These are phyloP conservation scores for Numida meleagris DNA, from an alignment of 2,113 vertebrate species.

Conservation along the genomic window DNA sequence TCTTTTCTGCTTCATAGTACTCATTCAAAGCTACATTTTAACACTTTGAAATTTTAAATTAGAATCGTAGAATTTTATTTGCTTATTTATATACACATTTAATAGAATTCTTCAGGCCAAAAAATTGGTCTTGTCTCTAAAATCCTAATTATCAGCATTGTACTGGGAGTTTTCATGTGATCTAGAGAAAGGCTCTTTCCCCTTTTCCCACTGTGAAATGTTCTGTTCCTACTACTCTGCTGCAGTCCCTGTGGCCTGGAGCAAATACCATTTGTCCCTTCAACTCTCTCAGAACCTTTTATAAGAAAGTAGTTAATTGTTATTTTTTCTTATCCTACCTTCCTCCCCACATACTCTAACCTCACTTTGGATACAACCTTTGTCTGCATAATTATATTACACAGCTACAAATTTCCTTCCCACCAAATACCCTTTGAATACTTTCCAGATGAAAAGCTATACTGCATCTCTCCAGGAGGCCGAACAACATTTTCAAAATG, in stretches of 20 bases:
- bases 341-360: not conserved
- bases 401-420: slow-evolving; percentile 10
- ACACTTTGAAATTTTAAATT: not conserved
- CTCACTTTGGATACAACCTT: not conserved
- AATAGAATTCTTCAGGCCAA: not conserved
- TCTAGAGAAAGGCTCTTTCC: not conserved
- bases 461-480: not conserved
- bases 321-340: not conserved
- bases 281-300: not conserved
- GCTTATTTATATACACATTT: not conserved
- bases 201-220: not conserved
- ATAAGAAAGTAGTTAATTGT: not conserved
- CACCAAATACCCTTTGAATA: slow-evolving; percentile 28
- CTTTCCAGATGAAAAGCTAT: slow-evolving; percentile 54
- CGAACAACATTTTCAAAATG: not conserved
- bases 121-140: not conserved
- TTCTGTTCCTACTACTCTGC: not conserved
- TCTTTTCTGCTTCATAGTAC: not conserved
- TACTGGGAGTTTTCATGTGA: not conserved
- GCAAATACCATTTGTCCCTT: not conserved
- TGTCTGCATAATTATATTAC: not conserved
- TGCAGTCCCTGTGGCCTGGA: not conserved
- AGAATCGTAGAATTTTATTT: not conserved
- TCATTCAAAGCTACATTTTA: not conserved
- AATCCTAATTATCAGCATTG: not conserved